These are phyloP conservation scores for Epistrophe grossulariae DNA, from an alignment of 2,888 invertebrate species.

Conservation along the genomic window DNA sequence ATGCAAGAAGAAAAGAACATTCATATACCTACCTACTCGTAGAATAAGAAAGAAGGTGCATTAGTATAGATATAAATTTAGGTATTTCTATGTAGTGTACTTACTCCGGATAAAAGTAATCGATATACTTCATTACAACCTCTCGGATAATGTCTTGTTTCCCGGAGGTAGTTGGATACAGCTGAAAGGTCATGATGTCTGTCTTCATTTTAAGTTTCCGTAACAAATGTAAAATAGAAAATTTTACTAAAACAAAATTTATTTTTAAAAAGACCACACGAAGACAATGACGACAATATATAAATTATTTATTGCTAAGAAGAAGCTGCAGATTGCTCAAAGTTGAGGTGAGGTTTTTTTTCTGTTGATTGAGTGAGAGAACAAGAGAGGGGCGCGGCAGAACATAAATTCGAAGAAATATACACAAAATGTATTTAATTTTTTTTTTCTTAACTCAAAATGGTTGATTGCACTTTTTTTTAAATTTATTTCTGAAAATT, in stretches of 20 bases:
- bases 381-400: conserved; percentile 59
- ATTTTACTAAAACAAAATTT: too few relatives aligned
- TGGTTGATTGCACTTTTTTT: conserved; percentile 55
- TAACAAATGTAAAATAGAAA: conserved; percentile 11
- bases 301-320: not conserved
- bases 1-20: not conserved
- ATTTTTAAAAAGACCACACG: not conserved
- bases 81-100: conserved; percentile 80
- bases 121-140: conserved; percentile 89
- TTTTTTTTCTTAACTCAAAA: conserved; percentile 45
- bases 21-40: too few relatives aligned
- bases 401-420: conserved; percentile 20
- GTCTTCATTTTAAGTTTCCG: conserved; percentile 80
- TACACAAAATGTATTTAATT: conserved; percentile 14
- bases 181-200: conserved; percentile 85
- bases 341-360: conserved; percentile 1
- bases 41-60: not conserved
- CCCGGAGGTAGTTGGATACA: conserved; percentile 86
- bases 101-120: conserved; percentile 89
- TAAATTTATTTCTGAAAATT: not conserved
- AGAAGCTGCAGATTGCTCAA: conserved; percentile 21
- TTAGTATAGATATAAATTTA: not conserved
- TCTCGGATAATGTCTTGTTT: conserved; percentile 89
- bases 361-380: not conserved
- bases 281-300: not conserved